Base-by-base conservation (phyloP, 2,113 vertebrate species). In the Gallinago jamesoni region DNA sequence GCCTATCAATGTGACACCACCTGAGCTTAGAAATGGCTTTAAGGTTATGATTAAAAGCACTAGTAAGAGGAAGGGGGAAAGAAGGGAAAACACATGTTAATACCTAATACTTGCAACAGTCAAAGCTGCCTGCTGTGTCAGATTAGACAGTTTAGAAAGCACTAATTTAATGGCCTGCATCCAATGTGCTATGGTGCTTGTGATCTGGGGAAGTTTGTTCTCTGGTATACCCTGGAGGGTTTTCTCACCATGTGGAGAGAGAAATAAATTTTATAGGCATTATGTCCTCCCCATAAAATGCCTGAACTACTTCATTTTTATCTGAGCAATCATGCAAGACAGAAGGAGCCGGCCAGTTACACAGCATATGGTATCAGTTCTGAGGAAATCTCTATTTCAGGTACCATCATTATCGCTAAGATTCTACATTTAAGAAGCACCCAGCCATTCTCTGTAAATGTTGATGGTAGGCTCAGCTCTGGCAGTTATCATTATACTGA, bases 221-320 rank as follows among this genome's bases (percentile, higher is more conserved):
- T 86, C 79, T 72, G 52, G 37, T 92, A 68, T 84, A 84, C 24
- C 55, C 69, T 84, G 35, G 75, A 95, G 90, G 79, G 11, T 79
- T 93, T 93, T 90, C 56, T 73, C 60, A 70, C 64, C 21, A 75
- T 76, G 50, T 81, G 43, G 93, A n/a, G 37, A 96, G 35, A 93
- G 74, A 64, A 91, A 97, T 93, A 98, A 96, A 96, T 94, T 97
- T 92, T 96, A 94, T 69, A 91, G 79, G 57, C 55, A 89, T 92
- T 96, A 92, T 73, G 52, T 94, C 47, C 68, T 96, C 74, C 76
- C 87, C 41, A 88, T 96, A 96, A 98, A 97, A 96, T 84, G 50
- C 67, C 52, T 89, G 63, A 97, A 86, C 41, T 70, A 57, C 60
- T 85, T 96, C 76, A 92, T 97, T 98, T 97, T 98, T 94, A 90